Evolutionary conservation across 1,140 invertebrate species (phyloP).

Genomic region (Neodiprion virginianus): DNA sequence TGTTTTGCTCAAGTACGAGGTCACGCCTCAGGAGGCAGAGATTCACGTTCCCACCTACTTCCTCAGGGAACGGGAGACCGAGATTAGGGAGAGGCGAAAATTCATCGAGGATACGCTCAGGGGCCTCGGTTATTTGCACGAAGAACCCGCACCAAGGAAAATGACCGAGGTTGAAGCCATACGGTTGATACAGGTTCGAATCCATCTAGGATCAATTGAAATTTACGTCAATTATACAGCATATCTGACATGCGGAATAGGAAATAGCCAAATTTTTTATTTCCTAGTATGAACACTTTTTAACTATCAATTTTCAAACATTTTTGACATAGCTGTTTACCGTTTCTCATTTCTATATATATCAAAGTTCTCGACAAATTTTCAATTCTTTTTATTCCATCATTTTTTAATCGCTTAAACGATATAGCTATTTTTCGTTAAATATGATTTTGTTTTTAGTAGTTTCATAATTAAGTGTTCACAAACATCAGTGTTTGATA

Average conservation of each 20-base stretch:
- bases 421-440: too few species aligned
- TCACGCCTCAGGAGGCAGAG: slow-evolving; percentile 73
- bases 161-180: slow-evolving; percentile 86
- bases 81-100: slow-evolving; percentile 65
- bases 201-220: too few species aligned
- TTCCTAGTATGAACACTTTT: background rate
- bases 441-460: background rate
- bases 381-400: background rate
- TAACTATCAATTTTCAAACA: background rate
- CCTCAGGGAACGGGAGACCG: slow-evolving; percentile 69
- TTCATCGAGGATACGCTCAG: slow-evolving; percentile 72
- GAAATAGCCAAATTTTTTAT: too few species aligned
- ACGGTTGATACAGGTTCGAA: slow-evolving; percentile 74
- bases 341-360: background rate
- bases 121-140: slow-evolving; percentile 73
- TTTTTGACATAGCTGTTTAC: background rate
- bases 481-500: too few species aligned
- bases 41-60: slow-evolving; percentile 74
- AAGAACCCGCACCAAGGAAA: slow-evolving; percentile 60
- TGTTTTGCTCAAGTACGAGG: slow-evolving; percentile 64
- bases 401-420: too few species aligned
- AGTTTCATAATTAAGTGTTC: background rate
- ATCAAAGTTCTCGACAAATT: slow-evolving; percentile 14
- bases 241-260: too few species aligned
- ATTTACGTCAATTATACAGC: too few species aligned